phyloP scores from a whole-genome alignment of 64 coral and sea anemone species.

The Orbicella faveolata region DNA sequence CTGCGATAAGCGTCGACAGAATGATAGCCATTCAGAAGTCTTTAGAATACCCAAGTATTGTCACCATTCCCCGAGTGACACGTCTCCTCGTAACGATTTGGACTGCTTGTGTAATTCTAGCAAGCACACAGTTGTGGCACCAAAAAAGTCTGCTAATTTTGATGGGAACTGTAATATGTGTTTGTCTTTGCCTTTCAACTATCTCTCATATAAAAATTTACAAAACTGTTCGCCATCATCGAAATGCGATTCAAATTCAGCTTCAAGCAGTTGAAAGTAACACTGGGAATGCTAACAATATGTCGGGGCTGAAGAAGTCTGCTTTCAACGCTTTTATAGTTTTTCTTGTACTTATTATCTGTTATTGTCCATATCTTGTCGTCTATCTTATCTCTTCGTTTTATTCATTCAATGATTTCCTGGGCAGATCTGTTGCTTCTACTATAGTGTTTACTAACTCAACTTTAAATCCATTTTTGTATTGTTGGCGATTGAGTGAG shows the following conservation, averaged over 20 bases:
- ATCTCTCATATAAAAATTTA: background rate
- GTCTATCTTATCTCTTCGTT: background rate
- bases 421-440: background rate
- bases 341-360: background rate
- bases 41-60: background rate
- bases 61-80: background rate
- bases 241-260: conserved; percentile 1
- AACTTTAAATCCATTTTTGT: conserved; percentile 11
- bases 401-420: background rate
- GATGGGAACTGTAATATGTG: background rate
- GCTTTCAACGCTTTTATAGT: conserved; percentile 14
- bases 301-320: background rate
- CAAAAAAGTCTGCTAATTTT: background rate
- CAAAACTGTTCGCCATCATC: conserved; percentile 12
- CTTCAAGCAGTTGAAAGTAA: background rate
- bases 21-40: conserved; percentile 4
- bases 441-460: conserved; percentile 20
- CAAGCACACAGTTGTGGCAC: background rate
- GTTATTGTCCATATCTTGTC: conserved; percentile 30
- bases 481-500: conserved; percentile 3
- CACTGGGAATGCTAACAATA: background rate
- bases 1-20: conserved; percentile 1
- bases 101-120: background rate
- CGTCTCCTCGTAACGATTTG: background rate
- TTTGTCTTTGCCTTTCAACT: background rate